These are phyloP conservation scores for Oligia latruncula DNA, from an alignment of 2,888 invertebrate genomes.

Conservation along the genomic window DNA sequence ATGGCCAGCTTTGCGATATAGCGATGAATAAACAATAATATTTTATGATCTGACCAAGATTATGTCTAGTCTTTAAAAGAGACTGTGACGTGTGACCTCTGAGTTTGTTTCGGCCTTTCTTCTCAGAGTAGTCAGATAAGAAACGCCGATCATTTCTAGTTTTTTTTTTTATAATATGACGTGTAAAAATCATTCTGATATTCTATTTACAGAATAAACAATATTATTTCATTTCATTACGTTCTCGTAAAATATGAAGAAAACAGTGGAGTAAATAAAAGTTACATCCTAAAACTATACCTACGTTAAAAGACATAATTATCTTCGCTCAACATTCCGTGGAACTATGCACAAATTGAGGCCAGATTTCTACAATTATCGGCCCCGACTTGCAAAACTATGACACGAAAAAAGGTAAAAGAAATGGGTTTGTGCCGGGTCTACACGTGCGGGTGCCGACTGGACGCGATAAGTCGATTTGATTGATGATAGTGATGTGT, in stretches of 20 bases:
- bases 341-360: background rate
- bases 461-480: constrained; percentile 80
- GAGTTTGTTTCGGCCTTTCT: too few relatives aligned
- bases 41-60: too few relatives aligned
- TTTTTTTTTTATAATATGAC: background rate
- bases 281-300: background rate
- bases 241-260: background rate
- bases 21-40: background rate
- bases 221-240: background rate
- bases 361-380: constrained; percentile 52
- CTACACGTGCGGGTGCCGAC: constrained; percentile 69
- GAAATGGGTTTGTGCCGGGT: constrained; percentile 69
- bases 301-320: background rate
- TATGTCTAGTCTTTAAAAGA: too few relatives aligned
- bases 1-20: background rate
- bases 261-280: background rate
- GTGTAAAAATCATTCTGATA: background rate
- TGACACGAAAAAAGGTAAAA: constrained; percentile 64
- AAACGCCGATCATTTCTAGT: too few relatives aligned
- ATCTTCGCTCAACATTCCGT: background rate
- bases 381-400: constrained; percentile 58
- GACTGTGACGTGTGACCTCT: too few relatives aligned
- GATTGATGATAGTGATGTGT: constrained; percentile 76
- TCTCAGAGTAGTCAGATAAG: too few relatives aligned
- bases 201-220: background rate